Evolutionary conservation across 2,888 invertebrate species (phyloP).

Genomic region (Yponomeuta plumbellus): DNA sequence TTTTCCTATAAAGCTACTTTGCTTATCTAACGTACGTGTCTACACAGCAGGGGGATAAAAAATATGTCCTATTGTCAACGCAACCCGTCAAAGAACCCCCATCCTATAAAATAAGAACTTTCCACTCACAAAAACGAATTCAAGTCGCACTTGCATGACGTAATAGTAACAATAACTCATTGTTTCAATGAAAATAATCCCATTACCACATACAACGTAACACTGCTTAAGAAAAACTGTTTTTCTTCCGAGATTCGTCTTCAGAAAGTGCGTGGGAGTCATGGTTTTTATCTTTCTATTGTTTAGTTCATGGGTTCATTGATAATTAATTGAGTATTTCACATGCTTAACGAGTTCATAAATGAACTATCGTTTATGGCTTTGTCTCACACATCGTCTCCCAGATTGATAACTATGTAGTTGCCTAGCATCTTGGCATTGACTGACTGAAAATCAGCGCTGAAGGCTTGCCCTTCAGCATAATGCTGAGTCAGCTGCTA

Average conservation of each 20-base stretch:
- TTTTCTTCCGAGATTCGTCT: constrained; percentile 20
- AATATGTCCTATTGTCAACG: background rate
- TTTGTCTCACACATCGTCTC: background rate
- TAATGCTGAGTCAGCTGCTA: too few relatives aligned
- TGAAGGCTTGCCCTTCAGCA: too few relatives aligned
- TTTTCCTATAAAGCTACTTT: background rate
- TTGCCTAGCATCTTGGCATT: too few relatives aligned
- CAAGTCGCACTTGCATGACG: background rate
- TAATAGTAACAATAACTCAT: background rate
- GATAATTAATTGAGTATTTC: background rate
- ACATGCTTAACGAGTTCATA: background rate
- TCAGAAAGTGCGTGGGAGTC: constrained; percentile 53
- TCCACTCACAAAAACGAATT: background rate
- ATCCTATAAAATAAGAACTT: background rate
- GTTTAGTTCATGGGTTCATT: background rate
- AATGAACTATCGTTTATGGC: background rate
- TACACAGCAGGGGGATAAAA: background rate
- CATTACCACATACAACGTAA: constrained; percentile 1
- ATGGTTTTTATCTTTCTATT: background rate
- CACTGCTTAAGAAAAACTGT: background rate
- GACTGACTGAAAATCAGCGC: too few relatives aligned
- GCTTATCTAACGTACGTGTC: background rate
- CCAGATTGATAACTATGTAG: background rate
- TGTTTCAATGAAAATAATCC: constrained; percentile 7
- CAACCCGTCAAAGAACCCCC: background rate